These are phyloP conservation scores for Ganaspis sp. DNA, from an alignment of 1,140 invertebrate species.

Conservation along the genomic window DNA sequence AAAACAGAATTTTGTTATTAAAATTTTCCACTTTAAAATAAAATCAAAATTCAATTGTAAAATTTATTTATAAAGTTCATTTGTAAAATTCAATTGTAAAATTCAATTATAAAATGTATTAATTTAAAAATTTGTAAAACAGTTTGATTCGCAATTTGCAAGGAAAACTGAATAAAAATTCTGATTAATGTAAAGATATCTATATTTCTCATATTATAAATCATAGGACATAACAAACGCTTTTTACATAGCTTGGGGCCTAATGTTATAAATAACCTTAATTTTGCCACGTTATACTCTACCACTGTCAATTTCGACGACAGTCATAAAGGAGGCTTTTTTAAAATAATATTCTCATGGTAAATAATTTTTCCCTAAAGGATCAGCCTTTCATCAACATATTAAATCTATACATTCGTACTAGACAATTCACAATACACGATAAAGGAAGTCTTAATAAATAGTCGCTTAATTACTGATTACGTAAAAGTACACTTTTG, in stretches of 20 bases:
- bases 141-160: neutral
- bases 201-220: slow-evolving; percentile 28
- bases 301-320: neutral
- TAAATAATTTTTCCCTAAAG: slow-evolving; percentile 26
- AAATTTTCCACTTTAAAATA: too few species aligned
- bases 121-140: too few species aligned
- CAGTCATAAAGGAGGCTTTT: slow-evolving; percentile 6
- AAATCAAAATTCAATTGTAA: too few species aligned
- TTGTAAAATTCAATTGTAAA: too few species aligned
- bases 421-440: neutral
- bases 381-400: slow-evolving; percentile 24
- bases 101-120: too few species aligned
- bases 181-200: slow-evolving; percentile 13
- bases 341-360: slow-evolving; percentile 3
- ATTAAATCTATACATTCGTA: slow-evolving; percentile 12
- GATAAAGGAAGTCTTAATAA: neutral
- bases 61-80: too few species aligned
- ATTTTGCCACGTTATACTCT: slow-evolving; percentile 10
- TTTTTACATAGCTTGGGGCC: slow-evolving; percentile 10
- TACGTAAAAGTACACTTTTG: slow-evolving; percentile 9
- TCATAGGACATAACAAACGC: slow-evolving; percentile 13
- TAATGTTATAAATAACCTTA: slow-evolving; percentile 22
- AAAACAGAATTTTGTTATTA: too few species aligned
- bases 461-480: neutral
- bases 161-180: neutral